These are phyloP conservation scores for Platichthys flesus DNA, from an alignment of 2,113 vertebrate species.

Conservation along the genomic window DNA sequence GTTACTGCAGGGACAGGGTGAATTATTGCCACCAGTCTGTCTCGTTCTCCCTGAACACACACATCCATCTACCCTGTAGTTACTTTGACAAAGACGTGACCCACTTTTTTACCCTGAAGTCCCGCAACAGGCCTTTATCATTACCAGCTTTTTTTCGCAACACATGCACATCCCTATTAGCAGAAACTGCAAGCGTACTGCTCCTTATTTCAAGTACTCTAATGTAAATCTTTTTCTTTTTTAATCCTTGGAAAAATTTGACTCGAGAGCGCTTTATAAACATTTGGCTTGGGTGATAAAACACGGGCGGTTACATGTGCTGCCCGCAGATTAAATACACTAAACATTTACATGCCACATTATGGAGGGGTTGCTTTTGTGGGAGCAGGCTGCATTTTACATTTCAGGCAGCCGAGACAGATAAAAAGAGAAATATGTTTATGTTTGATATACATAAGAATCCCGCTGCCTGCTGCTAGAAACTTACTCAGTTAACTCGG, in stretches of 20 bases:
- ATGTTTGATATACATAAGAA: slow-evolving; percentile 11
- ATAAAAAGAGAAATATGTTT: slow-evolving; percentile 10
- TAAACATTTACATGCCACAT: slow-evolving; percentile 47
- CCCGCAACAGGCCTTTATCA: slow-evolving; percentile 42
- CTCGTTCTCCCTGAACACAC: slow-evolving; percentile 53
- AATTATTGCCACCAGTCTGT: slow-evolving; percentile 68
- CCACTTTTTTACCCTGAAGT: slow-evolving; percentile 37
- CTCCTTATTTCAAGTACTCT: slow-evolving; percentile 17
- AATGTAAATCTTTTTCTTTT: slow-evolving; percentile 42
- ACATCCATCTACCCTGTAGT: slow-evolving; percentile 51
- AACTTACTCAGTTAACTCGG: slow-evolving; percentile 11
- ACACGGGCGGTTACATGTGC: slow-evolving; percentile 38
- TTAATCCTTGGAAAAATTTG: slow-evolving; percentile 32
- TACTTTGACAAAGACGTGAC: slow-evolving; percentile 67
- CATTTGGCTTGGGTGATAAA: slow-evolving; percentile 54
- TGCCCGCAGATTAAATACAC: slow-evolving; percentile 49
- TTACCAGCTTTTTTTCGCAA: slow-evolving; percentile 40
- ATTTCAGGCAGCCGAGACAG: slow-evolving; percentile 14
- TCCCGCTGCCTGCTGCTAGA: not conserved
- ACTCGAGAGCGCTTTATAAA: slow-evolving; percentile 41
- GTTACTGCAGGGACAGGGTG: slow-evolving; percentile 40
- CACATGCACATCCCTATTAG: slow-evolving; percentile 21
- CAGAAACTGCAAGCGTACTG: slow-evolving; percentile 21
- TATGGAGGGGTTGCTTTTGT: slow-evolving; percentile 37
- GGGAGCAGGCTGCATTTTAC: slow-evolving; percentile 8